These are phyloP conservation scores for Gonocerus acuteangulatus DNA, from an alignment of 2,888 invertebrate species.

Conservation along the genomic window DNA sequence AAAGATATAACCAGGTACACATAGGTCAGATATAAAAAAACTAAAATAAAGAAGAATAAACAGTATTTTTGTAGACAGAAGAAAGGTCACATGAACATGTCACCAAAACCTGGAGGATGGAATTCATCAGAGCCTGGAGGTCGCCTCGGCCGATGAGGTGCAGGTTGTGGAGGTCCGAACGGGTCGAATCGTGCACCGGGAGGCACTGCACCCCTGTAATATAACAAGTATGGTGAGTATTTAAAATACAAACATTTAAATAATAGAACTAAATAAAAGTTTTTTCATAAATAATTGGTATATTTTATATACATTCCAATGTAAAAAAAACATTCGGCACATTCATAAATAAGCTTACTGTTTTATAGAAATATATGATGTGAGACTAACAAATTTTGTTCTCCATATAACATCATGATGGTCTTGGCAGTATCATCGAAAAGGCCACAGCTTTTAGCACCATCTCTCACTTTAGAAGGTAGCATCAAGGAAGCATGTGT, in stretches of 20 bases:
- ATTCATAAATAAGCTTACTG: no score
- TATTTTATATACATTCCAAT: no score
- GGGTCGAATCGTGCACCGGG: slow-evolving; percentile 83
- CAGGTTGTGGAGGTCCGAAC: slow-evolving; percentile 58
- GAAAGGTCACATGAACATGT: slow-evolving; percentile 61
- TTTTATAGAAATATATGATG: no score
- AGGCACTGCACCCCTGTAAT: slow-evolving; percentile 55
- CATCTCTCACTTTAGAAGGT: no score
- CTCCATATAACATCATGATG: no score
- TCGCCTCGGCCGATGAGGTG: slow-evolving; percentile 42
- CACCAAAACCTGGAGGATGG: slow-evolving; percentile 65
- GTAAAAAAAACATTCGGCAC: no score
- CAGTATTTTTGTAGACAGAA: slow-evolving; percentile 9
- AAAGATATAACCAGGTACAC: slow-evolving; percentile 15
- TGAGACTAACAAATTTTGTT: no score
- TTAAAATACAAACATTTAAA: background rate
- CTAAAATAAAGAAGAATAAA: slow-evolving; percentile 18
- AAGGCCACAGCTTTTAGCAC: no score
- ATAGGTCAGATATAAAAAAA: slow-evolving; percentile 11
- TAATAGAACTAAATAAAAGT: background rate
- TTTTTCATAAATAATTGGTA: background rate
- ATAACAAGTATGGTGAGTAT: background rate
- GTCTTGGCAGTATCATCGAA: no score
- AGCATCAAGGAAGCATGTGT: no score
- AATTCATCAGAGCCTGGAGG: slow-evolving; percentile 66